Evolutionary conservation across 2,888 invertebrate genomes (phyloP).

Genomic region (Drosophila birchii): DNA sequence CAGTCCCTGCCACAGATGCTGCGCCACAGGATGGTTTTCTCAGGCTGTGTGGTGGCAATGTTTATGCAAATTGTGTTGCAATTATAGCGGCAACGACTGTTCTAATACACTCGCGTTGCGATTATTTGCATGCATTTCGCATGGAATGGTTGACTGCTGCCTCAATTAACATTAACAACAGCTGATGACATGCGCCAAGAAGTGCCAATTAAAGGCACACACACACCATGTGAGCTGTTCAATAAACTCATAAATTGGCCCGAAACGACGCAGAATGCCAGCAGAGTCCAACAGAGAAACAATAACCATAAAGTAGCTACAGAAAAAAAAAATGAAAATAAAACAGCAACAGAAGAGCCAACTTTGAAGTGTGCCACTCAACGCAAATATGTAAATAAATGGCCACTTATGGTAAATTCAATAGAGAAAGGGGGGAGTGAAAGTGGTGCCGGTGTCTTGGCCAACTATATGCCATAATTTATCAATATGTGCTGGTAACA

Average conservation of each 20-base stretch:
- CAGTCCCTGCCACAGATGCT: slow-evolving; percentile 23
- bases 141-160: slow-evolving; percentile 4
- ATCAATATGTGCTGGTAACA: slow-evolving; percentile 58
- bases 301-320: slow-evolving; percentile 75
- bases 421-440: slow-evolving; percentile 40
- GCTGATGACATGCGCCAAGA: slow-evolving; percentile 55
- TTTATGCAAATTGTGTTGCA: slow-evolving; percentile 76
- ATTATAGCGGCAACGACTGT: slow-evolving; percentile 54
- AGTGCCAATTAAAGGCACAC: slow-evolving; percentile 69
- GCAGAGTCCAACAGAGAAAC: slow-evolving; percentile 55
- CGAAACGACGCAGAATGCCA: slow-evolving; percentile 68
- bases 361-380: slow-evolving; percentile 73
- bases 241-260: slow-evolving; percentile 77
- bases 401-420: slow-evolving; percentile 78
- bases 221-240: slow-evolving; percentile 43
- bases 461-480: slow-evolving; percentile 73
- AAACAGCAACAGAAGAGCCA: slow-evolving; percentile 40
- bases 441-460: slow-evolving; percentile 52
- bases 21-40: slow-evolving; percentile 30
- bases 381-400: slow-evolving; percentile 79
- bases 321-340: slow-evolving; percentile 25
- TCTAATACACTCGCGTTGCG: slow-evolving; percentile 43
- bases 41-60: slow-evolving; percentile 40
- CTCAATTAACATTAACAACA: slow-evolving; percentile 43
- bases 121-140: slow-evolving; percentile 46